Conservation (phyloP, 2,113 vertebrate genomes). For the Pygathrix nemaeus region DNA sequence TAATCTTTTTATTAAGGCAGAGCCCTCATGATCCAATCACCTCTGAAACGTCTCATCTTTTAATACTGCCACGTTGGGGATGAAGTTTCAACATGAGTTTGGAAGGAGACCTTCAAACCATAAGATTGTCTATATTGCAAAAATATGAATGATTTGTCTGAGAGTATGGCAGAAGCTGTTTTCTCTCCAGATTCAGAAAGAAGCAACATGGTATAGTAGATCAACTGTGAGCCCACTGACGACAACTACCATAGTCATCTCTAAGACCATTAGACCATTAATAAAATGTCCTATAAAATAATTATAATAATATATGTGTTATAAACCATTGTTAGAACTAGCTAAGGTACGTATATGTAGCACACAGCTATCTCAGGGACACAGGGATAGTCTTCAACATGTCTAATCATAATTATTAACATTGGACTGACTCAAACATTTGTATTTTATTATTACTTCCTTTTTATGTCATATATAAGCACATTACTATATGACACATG, state of each 20-base stretch:
- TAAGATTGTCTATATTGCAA: neutral
- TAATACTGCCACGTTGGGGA: neutral
- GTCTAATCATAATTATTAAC: neutral
- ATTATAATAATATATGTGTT: neutral
- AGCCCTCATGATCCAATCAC: neutral
- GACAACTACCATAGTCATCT: neutral
- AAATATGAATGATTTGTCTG: neutral
- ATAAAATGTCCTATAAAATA: neutral
- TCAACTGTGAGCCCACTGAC: neutral
- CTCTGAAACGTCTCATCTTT: neutral
- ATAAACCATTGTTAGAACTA: neutral
- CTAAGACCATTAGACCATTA: neutral
- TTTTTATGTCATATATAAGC: neutral
- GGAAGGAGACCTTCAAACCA: neutral
- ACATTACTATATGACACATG: neutral
- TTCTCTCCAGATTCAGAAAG: neutral
- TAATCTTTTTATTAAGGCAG: neutral
- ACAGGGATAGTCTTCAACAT: neutral
- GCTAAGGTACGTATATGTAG: fast-evolving
- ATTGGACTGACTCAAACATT: neutral
- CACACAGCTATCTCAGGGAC: neutral
- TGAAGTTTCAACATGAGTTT: neutral
- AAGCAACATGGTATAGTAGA: neutral
- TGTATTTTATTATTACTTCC: neutral
- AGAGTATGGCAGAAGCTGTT: neutral